These are phyloP conservation scores for Drosophila cracens DNA, from an alignment of 2,888 invertebrate genomes.

Conservation along the genomic window DNA sequence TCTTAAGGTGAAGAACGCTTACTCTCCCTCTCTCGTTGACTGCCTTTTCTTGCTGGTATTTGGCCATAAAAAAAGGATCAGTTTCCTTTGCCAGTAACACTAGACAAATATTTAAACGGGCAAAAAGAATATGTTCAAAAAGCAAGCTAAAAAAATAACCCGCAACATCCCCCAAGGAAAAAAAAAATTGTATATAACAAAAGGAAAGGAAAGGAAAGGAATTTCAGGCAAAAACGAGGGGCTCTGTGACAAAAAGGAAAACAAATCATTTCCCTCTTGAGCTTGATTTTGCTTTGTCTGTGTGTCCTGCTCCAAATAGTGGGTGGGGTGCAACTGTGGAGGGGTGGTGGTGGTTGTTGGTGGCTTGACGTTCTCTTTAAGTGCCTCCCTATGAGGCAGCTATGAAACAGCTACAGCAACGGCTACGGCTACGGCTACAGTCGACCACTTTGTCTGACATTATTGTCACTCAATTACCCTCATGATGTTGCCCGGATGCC, in stretches of 20 bases:
- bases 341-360: neutral
- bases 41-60: neutral
- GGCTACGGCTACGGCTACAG: constrained; percentile 21
- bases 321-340: neutral
- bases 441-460: constrained; percentile 79
- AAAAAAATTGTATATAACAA: constrained; percentile 37
- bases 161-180: constrained; percentile 52
- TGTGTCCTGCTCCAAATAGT: constrained; percentile 37
- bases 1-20: neutral
- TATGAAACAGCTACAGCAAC: constrained; percentile 3
- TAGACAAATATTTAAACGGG: constrained; percentile 81
- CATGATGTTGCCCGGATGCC: constrained; percentile 73
- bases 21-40: neutral
- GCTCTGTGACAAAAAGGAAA: constrained; percentile 68
- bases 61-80: constrained; percentile 46
- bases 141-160: constrained; percentile 26
- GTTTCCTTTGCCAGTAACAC: constrained; percentile 58
- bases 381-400: constrained; percentile 54
- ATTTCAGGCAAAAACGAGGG: constrained; percentile 42
- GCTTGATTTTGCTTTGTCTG: constrained; percentile 75
- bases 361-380: constrained; percentile 44
- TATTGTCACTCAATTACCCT: constrained; percentile 85
- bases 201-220: constrained; percentile 47
- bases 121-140: constrained; percentile 38
- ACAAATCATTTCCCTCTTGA: constrained; percentile 84